Percentiles rank a stretch among this genome's conserved stretches.
These are phyloP conservation scores for Rhinichthys klamathensis DNA, from an alignment of 2,113 vertebrate species.

Conservation along the genomic window DNA sequence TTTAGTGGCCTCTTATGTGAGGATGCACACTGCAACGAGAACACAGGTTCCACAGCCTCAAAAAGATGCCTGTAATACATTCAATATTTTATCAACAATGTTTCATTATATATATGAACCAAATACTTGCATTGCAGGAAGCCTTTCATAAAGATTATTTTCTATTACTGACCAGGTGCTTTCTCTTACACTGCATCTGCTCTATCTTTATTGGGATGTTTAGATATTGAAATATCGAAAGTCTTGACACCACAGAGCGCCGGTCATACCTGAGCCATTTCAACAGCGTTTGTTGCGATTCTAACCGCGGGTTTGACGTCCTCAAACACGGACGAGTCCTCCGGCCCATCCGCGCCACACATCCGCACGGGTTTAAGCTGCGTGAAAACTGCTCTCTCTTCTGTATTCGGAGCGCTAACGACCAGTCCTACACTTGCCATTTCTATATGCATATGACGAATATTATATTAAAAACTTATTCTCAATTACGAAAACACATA, in stretches of 20 bases:
- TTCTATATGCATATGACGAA: not conserved
- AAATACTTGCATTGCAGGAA: not conserved
- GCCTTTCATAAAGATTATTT: not conserved
- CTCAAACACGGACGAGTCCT: slow-evolving; percentile 86
- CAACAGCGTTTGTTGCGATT: slow-evolving; percentile 61
- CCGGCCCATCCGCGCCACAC: slow-evolving; percentile 74
- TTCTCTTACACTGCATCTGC: not conserved
- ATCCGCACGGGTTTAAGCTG: slow-evolving; percentile 85
- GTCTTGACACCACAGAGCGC: not conserved
- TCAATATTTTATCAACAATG: not conserved
- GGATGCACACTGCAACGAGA: not conserved
- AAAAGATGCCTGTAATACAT: not conserved
- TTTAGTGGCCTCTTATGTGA: not conserved
- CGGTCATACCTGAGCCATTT: slow-evolving; percentile 72
- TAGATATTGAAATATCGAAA: not conserved
- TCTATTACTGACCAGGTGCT: not conserved
- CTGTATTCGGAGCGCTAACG: slow-evolving; percentile 74
- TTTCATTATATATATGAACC: not conserved
- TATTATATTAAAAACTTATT: not conserved
- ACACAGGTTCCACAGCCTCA: not conserved
- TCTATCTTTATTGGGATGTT: not conserved
- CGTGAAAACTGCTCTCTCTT: slow-evolving; percentile 82
- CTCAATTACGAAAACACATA: not conserved
- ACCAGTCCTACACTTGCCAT: slow-evolving; percentile 83
- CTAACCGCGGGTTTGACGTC: slow-evolving; percentile 83